Percentiles rank a stretch among this genome's conserved stretches.
Conservation (phyloP, 2,888 invertebrate genomes). For the Callyntrura sp. region DNA sequence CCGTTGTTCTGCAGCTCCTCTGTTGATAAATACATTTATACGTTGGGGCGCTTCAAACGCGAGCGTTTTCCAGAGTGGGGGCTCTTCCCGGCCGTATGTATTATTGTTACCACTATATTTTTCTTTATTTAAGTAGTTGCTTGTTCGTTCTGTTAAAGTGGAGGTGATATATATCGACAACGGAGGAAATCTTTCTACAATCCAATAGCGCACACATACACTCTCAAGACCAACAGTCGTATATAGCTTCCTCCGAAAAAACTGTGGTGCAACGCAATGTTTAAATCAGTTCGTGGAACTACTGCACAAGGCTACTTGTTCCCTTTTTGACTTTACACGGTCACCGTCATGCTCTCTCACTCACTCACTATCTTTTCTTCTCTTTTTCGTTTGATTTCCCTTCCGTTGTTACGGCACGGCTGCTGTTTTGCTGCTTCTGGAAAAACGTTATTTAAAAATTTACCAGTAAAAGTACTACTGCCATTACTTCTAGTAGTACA, state of each 20-base stretch:
- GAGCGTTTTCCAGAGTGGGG: background rate
- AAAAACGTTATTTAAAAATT: conserved; percentile 44
- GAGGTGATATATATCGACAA: background rate
- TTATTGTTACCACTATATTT: no score
- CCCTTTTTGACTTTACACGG: conserved; percentile 51
- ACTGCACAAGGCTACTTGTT: conserved; percentile 37
- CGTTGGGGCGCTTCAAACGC: background rate
- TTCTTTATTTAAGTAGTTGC: background rate
- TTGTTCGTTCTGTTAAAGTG: no score
- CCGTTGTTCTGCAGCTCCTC: background rate
- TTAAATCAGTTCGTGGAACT: conserved; percentile 26
- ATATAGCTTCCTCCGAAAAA: background rate
- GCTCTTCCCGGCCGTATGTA: background rate
- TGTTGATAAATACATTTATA: background rate
- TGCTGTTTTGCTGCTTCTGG: conserved; percentile 12
- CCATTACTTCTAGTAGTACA: background rate
- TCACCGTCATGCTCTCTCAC: conserved; percentile 7
- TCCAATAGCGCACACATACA: conserved; percentile 26
- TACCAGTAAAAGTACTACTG: conserved; percentile 38
- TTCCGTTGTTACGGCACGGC: background rate
- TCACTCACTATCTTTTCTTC: conserved; percentile 3
- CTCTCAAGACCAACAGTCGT: background rate
- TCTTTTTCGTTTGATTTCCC: conserved; percentile 35
- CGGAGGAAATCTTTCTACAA: background rate
- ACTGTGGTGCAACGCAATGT: conserved; percentile 21